phyloP scores from a whole-genome alignment of 2,113 vertebrate species.

The Psilopsiagon aymara region DNA sequence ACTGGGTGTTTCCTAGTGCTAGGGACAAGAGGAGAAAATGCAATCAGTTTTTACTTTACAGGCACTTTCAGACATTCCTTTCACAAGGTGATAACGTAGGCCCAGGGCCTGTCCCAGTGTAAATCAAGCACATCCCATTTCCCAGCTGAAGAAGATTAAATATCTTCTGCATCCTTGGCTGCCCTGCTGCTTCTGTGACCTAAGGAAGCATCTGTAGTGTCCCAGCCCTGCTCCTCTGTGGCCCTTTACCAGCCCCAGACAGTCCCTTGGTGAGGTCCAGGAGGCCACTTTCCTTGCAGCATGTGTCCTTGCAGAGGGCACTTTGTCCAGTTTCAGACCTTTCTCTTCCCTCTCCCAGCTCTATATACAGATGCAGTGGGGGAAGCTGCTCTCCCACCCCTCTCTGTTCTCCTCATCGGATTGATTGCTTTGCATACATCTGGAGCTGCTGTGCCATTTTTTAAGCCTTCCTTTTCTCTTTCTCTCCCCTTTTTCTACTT shows the following conservation, averaged over 20 bases:
- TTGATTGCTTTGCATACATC: background rate
- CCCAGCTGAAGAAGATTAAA: background rate
- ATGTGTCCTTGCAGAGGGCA: background rate
- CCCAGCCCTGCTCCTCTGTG: background rate
- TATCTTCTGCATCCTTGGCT: background rate
- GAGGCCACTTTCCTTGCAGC: background rate
- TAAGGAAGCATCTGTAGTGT: background rate
- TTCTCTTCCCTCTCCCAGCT: background rate
- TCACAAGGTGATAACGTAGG: background rate
- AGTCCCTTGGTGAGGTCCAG: background rate
- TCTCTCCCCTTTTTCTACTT: background rate
- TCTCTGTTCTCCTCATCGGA: background rate
- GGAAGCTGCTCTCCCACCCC: background rate
- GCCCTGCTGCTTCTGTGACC: background rate
- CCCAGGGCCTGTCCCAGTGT: background rate
- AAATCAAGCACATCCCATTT: slow-evolving; percentile 17
- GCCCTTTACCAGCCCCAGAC: background rate
- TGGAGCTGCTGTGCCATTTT: background rate
- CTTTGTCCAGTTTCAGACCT: background rate
- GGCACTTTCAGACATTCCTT: background rate
- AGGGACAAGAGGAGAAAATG: background rate
- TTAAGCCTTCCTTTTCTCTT: background rate
- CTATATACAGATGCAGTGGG: background rate
- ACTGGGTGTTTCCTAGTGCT: background rate
- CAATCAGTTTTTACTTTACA: background rate